phyloP scores from a whole-genome alignment of 2,888 invertebrate species.

The Crocallis elinguaria region DNA sequence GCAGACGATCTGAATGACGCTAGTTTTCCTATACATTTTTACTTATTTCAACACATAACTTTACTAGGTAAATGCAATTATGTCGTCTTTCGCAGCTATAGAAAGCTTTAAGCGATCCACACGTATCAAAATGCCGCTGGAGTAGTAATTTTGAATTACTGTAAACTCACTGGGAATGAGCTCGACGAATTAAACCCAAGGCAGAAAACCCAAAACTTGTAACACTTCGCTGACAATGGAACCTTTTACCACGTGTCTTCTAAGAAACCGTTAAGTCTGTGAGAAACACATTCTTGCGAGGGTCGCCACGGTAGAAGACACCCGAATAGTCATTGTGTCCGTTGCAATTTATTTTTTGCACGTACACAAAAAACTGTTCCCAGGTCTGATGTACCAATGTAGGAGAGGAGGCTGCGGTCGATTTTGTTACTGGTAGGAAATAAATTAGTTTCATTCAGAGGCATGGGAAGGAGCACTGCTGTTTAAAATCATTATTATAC shows the following conservation, averaged over 20 bases:
- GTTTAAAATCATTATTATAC: too few species aligned
- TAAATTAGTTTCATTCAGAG: neutral
- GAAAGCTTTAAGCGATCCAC: too few species aligned
- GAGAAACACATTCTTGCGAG: constrained; percentile 17
- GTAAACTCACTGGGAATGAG: neutral
- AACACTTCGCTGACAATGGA: constrained; percentile 7
- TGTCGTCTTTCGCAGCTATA: too few species aligned
- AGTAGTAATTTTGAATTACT: too few species aligned
- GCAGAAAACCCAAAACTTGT: neutral
- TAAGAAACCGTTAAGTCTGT: constrained; percentile 16
- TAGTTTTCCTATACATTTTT: too few species aligned
- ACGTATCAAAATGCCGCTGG: too few species aligned
- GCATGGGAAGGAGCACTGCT: too few species aligned
- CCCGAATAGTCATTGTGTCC: constrained; percentile 15
- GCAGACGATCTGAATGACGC: too few species aligned
- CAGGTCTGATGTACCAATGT: constrained; percentile 12
- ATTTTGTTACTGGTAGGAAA: neutral
- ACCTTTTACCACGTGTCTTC: constrained; percentile 21
- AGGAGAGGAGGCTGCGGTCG: neutral
- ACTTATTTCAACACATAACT: too few species aligned
- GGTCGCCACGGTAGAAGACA: constrained; percentile 19
- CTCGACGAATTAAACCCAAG: neutral
- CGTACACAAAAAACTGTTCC: constrained; percentile 23
- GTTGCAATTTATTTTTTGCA: constrained; percentile 25
- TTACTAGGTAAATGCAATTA: too few species aligned